These are phyloP conservation scores for Pholis gunnellus DNA, from an alignment of 2,113 vertebrate species.

Conservation along the genomic window DNA sequence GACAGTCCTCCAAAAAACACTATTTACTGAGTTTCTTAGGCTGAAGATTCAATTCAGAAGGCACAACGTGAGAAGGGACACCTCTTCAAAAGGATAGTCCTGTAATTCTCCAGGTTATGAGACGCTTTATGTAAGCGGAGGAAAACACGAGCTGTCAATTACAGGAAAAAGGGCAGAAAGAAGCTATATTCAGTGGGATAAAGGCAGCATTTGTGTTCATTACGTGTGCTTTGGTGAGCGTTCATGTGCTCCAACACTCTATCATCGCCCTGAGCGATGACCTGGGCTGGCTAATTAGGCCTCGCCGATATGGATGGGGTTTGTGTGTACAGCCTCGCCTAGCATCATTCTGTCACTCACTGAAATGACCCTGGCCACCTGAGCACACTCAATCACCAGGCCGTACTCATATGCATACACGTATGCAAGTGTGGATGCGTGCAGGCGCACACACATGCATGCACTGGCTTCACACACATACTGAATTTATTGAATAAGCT, in stretches of 20 bases:
- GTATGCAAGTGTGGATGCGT: not conserved
- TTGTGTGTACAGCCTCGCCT: slow-evolving; percentile 56
- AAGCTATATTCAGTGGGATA: slow-evolving; percentile 13
- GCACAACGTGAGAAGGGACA: not conserved
- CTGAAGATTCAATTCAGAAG: slow-evolving; percentile 12
- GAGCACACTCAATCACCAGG: slow-evolving; percentile 53
- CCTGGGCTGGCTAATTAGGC: slow-evolving; percentile 70
- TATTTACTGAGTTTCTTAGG: slow-evolving; percentile 4
- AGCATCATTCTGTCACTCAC: slow-evolving; percentile 80
- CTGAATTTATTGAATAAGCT: not conserved
- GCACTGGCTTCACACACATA: not conserved
- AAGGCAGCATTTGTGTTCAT: slow-evolving; percentile 59
- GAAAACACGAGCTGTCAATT: slow-evolving; percentile 56
- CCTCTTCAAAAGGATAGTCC: slow-evolving; percentile 15
- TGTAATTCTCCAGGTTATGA: slow-evolving; percentile 29
- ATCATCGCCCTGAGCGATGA: slow-evolving; percentile 53
- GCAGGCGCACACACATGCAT: not conserved
- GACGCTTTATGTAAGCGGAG: slow-evolving; percentile 17
- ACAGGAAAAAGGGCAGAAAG: not conserved
- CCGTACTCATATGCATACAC: slow-evolving; percentile 36
- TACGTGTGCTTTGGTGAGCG: slow-evolving; percentile 39
- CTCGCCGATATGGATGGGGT: slow-evolving; percentile 63
- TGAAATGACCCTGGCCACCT: slow-evolving; percentile 69
- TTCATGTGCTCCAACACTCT: slow-evolving; percentile 34
- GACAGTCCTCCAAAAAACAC: slow-evolving; percentile 1